Evolutionary conservation across 2,113 vertebrate genomes (phyloP), one percentile per base, ranked within the genome.

Genomic region (Steatornis caripensis): DNA sequence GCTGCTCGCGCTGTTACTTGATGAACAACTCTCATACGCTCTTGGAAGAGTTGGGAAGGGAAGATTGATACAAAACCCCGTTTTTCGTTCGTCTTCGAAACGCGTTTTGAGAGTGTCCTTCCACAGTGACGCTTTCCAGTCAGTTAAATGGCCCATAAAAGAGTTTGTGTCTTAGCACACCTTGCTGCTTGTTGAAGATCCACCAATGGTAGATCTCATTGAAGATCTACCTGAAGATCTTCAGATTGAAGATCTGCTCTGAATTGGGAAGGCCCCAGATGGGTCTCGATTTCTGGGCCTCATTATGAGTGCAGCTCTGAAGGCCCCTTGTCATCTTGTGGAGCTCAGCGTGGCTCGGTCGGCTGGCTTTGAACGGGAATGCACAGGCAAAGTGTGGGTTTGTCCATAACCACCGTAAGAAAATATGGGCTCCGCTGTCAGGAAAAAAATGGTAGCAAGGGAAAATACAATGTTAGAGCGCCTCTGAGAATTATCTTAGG

Each of bases 321-420:
- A 36, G 66, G 37, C 19, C 8, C 27, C 34, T 29, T 6, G 10
- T 39, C 4, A 1, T 32, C 55, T 45, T 1, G 2, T 14, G 45
- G 64, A 72, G 57, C 45, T 66, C 53, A 5, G 26, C 9, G 57
- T 16, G 21, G 20, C 29, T 23, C 21, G 11, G 2, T 5, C 4
- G 0, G 9, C 32, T 26, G 37, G 18, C 9, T 39, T 11, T 46
- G 70, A 37, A 11, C 0, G 1, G 69, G 61, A 43, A 9, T 0
- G 4, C 18, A 5, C 54, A 8, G 46, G 4, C 24, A 12, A 11
- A 22, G 4, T 2, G 1, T 18, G 32, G 23, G 1, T 68, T 53
- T 17, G 32, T 37, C 80, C 22, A 1, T 30, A n/a, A 32, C 19
- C 49, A n/a, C 4, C 14, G 0, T 9, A 5, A 15, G 45, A 17